Percentiles rank a stretch among this genome's conserved stretches.
phyloP scores from a whole-genome alignment of 2,797 vertebrate species.

The Lateolabrax maculatus region DNA sequence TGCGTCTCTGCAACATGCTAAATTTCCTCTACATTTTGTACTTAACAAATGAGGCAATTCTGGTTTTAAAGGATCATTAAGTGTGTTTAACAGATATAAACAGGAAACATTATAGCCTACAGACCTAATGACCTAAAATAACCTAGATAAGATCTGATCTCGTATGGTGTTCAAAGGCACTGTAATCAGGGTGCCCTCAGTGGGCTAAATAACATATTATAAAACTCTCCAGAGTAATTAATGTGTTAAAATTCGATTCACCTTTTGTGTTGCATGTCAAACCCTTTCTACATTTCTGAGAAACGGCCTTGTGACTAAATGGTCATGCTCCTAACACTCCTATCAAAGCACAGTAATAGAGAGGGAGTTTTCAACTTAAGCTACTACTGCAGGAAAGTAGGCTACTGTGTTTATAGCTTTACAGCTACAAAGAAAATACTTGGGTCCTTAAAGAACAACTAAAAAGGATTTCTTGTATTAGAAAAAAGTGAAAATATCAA shows the following conservation, averaged over 20 bases:
- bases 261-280: neutral
- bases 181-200: neutral
- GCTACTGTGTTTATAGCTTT: slow-evolving; percentile 1
- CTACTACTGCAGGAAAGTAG: neutral
- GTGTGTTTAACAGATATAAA: neutral
- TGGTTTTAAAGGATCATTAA: neutral
- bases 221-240: neutral
- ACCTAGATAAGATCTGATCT: slow-evolving; percentile 1
- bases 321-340: neutral
- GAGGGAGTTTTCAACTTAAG: neutral
- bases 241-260: neutral
- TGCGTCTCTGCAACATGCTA: neutral
- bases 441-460: too few species aligned
- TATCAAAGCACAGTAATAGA: neutral
- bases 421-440: neutral
- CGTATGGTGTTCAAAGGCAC: neutral
- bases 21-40: neutral
- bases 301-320: neutral
- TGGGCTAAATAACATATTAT: neutral
- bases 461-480: neutral
- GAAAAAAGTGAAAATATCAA: neutral
- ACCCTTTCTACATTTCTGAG: neutral
- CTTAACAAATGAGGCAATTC: neutral
- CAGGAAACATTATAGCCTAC: neutral
- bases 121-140: neutral